Evolutionary conservation across 2,797 vertebrate genomes (phyloP), one percentile per base, ranked within the genome.

Genomic region (Psittacula derbiana): DNA sequence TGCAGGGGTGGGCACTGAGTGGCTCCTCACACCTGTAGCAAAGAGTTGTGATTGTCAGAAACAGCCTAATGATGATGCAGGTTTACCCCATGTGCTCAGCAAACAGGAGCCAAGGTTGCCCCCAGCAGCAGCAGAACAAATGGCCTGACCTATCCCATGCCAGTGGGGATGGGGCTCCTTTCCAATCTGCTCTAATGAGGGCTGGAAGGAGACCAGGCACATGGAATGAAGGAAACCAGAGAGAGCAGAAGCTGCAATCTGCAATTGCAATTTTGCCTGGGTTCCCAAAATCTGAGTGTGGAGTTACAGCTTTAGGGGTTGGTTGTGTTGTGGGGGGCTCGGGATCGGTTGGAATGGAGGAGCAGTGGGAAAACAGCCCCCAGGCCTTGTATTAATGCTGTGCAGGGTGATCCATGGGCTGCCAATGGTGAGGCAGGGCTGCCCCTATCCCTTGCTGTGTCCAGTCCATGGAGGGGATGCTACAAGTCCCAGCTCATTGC

Each of bases 201-300:
- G 53, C 75, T 73, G 41, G 60, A 46, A 73, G 21, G 40, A 92
- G 3, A 44, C 47, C 24, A 16, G 72, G 27, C n/a, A 36, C n/a
- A 8, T 0, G 1, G 1, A 1, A 0, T 1, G 47, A 70, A 76
- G 58, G 41, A 74, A 72, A 69, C 6, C 40, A 52, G 80, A 16
- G 7, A 36, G 16, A 66, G 23, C 53, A 87, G 60, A 36, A 8
- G 33, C 57, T 81, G 62, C n/a, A 10, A 1, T 36, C 75, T n/a
- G 14, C 31, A 15, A 2, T 10, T 28, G 23, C 2, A 0, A 17
- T 88, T 89, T 89, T 65, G 27, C 64, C 53, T 27, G 43, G 8
- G 4, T 70, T 8, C 33, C 66, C 50, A 36, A 65, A 55, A 55
- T 27, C 28, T 1, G 5, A 23, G 24, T 1, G 1, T 23, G 18